phyloP scores from a whole-genome alignment of 2,888 invertebrate genomes.

The Nomada flava region DNA sequence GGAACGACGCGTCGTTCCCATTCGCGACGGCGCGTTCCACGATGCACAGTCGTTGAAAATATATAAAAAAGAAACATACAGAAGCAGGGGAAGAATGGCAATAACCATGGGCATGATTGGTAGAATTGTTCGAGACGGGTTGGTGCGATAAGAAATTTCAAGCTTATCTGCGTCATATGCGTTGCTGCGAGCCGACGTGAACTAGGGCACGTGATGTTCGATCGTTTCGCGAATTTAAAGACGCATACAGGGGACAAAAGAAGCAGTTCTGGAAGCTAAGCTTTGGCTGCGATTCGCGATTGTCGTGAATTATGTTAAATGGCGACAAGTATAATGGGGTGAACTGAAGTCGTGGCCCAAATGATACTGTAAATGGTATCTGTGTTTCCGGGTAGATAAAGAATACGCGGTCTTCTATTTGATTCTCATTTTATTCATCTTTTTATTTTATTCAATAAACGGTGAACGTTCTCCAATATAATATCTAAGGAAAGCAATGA shows the following conservation, averaged over 20 bases:
- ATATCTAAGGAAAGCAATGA: too few species aligned
- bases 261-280: not conserved
- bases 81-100: not conserved
- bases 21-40: not conserved
- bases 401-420: not conserved
- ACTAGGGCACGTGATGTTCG: conserved; percentile 25
- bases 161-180: not conserved
- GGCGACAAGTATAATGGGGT: not conserved
- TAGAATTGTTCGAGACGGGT: too few species aligned
- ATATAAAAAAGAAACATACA: too few species aligned
- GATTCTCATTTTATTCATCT: too few species aligned
- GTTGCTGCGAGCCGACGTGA: conserved; percentile 4
- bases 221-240: conserved; percentile 6
- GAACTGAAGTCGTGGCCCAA: not conserved
- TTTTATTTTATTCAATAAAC: too few species aligned
- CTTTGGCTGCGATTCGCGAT: not conserved
- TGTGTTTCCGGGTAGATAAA: not conserved
- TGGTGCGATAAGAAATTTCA: not conserved
- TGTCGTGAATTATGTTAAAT: not conserved
- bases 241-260: not conserved
- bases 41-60: too few species aligned
- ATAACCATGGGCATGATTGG: too few species aligned
- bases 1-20: not conserved
- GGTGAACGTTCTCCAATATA: too few species aligned
- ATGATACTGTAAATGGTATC: not conserved